Evolutionary conservation across 2,113 vertebrate genomes (phyloP).

Genomic region (Oncorhynchus keta): DNA sequence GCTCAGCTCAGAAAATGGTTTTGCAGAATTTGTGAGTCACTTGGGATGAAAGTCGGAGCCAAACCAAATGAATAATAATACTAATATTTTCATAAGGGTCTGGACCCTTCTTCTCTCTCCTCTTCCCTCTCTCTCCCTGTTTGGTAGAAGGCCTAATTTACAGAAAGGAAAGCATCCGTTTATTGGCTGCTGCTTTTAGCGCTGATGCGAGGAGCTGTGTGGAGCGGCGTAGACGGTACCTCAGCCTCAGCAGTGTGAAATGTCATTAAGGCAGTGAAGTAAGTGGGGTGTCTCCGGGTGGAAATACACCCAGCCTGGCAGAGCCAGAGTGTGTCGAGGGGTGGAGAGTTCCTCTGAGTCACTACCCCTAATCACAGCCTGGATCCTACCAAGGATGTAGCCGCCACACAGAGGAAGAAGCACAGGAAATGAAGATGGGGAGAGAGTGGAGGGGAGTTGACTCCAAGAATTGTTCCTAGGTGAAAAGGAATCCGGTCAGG

Average conservation of each 20-base stretch:
- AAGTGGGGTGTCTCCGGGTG: constrained; percentile 52
- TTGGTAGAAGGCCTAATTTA: neutral
- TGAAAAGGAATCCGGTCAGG: constrained; percentile 31
- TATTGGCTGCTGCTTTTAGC: constrained; percentile 35
- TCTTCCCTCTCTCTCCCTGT: too few species aligned
- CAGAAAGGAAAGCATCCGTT: constrained; percentile 4
- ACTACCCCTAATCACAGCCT: constrained; percentile 40
- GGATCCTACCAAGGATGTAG: constrained; percentile 42
- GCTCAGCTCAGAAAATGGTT: constrained; percentile 57
- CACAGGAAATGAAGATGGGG: constrained; percentile 46
- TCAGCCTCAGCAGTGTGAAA: constrained; percentile 41
- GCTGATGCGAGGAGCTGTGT: neutral
- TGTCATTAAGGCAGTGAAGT: constrained; percentile 57
- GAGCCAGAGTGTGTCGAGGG: neutral
- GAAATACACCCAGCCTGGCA: constrained; percentile 15
- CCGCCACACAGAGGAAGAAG: constrained; percentile 33
- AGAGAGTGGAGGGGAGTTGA: neutral
- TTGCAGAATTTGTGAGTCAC: constrained; percentile 63
- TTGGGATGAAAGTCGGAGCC: constrained; percentile 61
- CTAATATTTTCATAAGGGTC: constrained; percentile 60
- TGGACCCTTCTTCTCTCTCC: too few species aligned
- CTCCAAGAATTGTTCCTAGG: constrained; percentile 9
- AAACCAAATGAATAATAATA: constrained; percentile 65
- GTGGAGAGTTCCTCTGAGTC: neutral
- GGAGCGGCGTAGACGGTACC: neutral